Base-by-base conservation (phyloP, 2,888 invertebrate genomes). In the Andrena haemorrhoa region DNA sequence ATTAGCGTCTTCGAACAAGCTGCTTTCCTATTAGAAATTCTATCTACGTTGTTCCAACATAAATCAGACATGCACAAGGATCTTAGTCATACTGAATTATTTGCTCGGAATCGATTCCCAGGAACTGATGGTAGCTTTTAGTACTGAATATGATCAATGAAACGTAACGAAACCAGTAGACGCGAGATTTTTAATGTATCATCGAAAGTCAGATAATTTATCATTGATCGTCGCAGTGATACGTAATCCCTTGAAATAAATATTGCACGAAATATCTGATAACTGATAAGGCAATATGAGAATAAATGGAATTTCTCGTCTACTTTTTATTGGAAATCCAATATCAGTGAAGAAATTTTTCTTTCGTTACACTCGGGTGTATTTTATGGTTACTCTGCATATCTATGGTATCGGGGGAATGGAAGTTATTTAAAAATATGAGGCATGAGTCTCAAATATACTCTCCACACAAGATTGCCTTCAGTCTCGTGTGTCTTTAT, bases 1-100 rank as follows among this genome's bases (percentile, higher is more conserved):
- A 35, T 77, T 74, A 53, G 61, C 49, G 60, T 61, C n/a, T 12
- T 8, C 3, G 58, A 58, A 77, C 73, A 77, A 41, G 41, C 29
- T 51, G 63, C 31, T 63, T 51, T 41, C 49, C 75, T 47, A 41
- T 53, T 74, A 23, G 31, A 7, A 6, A 31, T 75, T 53, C 41
- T 53, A 29, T 47, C 61, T 64, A 35, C 29, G 41, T 29, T 69
- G 16, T 33, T 16, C 23, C 29, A 20, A 65, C 58, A 31, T 49
- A 33, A 47, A 65, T 58, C n/a, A 53, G 12, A 47, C 10, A 33
- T 31, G 29, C 23, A 64, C 58, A 60, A 26, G 53, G 31, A 64
- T 49, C 41, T 41, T 56, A 70, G 23, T 56, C 51, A 47, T 33
- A 26, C 41, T 7, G 20, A 61, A 71, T 66, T 41, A 31, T 58